phyloP scores from a whole-genome alignment of 1,140 invertebrate genomes.

The Rhagoletis zephyria region DNA sequence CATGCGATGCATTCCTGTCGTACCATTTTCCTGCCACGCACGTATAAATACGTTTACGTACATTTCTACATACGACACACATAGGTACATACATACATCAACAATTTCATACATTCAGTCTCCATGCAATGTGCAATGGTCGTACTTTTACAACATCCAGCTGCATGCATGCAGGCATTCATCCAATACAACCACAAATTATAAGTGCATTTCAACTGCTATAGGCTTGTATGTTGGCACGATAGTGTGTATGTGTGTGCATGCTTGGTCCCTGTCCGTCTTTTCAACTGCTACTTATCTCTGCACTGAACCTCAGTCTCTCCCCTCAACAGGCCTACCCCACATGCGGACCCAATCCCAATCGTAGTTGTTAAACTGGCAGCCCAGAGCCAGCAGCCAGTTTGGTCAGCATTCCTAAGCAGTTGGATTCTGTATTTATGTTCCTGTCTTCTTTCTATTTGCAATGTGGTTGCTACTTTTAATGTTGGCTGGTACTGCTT shows the following conservation, averaged over 20 bases:
- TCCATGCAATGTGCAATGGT: not conserved
- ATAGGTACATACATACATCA: not conserved
- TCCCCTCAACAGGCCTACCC: not conserved
- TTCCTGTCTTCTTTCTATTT: slow-evolving; percentile 17
- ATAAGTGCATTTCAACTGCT: not conserved
- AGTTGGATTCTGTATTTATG: slow-evolving; percentile 23
- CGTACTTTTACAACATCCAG: not conserved
- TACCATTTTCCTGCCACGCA: not conserved
- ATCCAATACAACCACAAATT: not conserved
- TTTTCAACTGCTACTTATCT: slow-evolving; percentile 26
- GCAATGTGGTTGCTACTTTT: not conserved
- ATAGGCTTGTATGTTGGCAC: not conserved
- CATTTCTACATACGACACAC: too few species aligned
- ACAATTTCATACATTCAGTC: not conserved
- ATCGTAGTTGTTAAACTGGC: not conserved
- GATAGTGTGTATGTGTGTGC: not conserved
- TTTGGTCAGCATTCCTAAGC: slow-evolving; percentile 55
- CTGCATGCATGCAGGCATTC: not conserved
- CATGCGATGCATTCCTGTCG: not conserved
- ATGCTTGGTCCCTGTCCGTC: not conserved
- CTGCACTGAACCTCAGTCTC: not conserved
- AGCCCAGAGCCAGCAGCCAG: not conserved
- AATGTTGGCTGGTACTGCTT: slow-evolving; percentile 46
- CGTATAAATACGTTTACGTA: not conserved
- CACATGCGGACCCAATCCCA: not conserved